These are phyloP conservation scores for Microcebus murinus DNA, from an alignment of 2,113 vertebrate genomes.

Conservation along the genomic window DNA sequence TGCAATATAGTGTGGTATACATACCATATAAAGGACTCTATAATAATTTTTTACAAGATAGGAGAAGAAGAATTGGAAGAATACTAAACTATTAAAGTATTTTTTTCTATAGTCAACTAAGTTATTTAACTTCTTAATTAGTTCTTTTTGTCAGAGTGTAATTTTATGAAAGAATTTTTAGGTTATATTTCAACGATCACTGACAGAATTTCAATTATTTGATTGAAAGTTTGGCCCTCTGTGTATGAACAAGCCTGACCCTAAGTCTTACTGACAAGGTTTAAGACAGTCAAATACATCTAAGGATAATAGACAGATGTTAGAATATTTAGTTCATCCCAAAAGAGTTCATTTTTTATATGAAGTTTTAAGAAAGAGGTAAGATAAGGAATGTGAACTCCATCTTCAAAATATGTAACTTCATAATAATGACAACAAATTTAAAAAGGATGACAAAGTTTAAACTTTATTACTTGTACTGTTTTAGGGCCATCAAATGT, in stretches of 20 bases:
- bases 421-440: neutral
- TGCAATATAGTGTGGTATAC: neutral
- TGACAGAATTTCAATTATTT: neutral
- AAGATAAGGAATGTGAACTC: neutral
- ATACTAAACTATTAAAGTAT: neutral
- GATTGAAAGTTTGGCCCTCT: neutral
- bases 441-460: neutral
- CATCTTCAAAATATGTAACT: neutral
- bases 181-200: neutral
- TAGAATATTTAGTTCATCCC: neutral
- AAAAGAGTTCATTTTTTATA: neutral
- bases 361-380: neutral
- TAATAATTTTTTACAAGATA: neutral
- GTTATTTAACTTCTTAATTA: constrained; percentile 1
- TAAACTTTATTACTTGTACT: neutral
- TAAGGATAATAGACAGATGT: neutral
- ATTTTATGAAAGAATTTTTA: neutral
- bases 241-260: neutral
- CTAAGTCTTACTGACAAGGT: neutral
- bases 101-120: neutral
- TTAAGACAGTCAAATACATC: neutral
- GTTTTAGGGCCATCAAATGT: neutral
- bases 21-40: neutral
- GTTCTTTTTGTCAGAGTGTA: neutral
- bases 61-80: neutral